phyloP scores from a whole-genome alignment of 2,888 invertebrate genomes.

The Cataglyphis cursor region DNA sequence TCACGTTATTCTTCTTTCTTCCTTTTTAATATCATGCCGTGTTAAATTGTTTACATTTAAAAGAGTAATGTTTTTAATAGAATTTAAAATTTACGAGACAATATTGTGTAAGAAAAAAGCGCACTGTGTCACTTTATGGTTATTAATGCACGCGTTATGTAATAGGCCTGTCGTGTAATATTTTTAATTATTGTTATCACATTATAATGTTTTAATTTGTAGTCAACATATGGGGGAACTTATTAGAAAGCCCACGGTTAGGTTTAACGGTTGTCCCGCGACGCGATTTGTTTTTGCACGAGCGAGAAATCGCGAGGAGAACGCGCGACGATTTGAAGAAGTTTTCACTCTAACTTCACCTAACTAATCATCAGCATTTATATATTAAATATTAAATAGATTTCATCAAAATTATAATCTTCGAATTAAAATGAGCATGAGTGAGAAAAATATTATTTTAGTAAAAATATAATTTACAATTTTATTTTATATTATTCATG shows the following conservation, averaged over 20 bases:
- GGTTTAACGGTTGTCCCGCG: neutral
- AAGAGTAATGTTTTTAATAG: neutral
- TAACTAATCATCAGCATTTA: neutral
- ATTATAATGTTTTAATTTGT: constrained; percentile 20
- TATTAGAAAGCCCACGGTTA: constrained; percentile 30
- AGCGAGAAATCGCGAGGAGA: neutral
- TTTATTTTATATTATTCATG: neutral
- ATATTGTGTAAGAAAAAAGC: neutral
- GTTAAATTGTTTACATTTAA: neutral
- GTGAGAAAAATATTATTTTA: neutral
- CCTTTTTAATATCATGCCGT: neutral
- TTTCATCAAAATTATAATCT: neutral
- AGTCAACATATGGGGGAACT: constrained; percentile 4
- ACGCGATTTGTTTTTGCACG: neutral
- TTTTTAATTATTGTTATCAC: constrained; percentile 27
- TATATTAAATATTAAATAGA: neutral
- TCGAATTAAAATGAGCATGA: neutral
- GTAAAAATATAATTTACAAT: neutral
- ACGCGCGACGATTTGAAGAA: neutral
- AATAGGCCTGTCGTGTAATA: constrained; percentile 9
- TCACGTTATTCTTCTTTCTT: neutral
- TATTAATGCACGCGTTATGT: constrained; percentile 5
- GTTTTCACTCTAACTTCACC: constrained; percentile 3
- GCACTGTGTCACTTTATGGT: neutral
- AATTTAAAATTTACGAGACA: neutral